Evolutionary conservation across 2,888 invertebrate genomes (phyloP), one percentile per base, ranked within the genome.

Genomic region (Hirtodrosophila duncani): DNA sequence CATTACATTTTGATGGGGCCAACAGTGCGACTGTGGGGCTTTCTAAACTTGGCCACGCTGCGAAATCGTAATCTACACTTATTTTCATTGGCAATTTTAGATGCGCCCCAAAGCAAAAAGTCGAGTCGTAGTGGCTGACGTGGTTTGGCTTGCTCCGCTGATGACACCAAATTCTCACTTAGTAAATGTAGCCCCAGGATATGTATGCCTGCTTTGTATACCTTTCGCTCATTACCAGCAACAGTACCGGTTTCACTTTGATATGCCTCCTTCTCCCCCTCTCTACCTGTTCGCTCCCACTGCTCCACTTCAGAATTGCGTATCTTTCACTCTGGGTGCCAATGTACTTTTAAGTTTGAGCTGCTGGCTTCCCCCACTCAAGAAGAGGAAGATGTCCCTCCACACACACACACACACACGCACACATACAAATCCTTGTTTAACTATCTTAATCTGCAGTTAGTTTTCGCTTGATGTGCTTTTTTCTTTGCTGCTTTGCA

Each of bases 1-100:
- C 72, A 79, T 78, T 72, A 70, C 67, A 57, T 53, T 51, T 65
- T 72, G 67, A 72, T 72, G 38, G 63, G n/a, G n/a, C n/a, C n/a
- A n/a, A n/a, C n/a, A n/a, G n/a, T n/a, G n/a, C n/a, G n/a, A n/a
- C n/a, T n/a, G n/a, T n/a, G n/a, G n/a, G n/a, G n/a, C n/a, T n/a
- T n/a, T n/a, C 2, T 14, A 5, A 10, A 10, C 24, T 18, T 16
- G 21, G 9, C 18, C 39, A 20, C 30, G 14, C 26, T 14, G 29
- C 11, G 26, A 44, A 24, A 18, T 21, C 51, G 59, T 66, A 66
- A 66, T 62, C 62, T 61, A 51, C 63, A 69, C 63, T 63, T 78
- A 69, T 74, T 66, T 69, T 58, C 55, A 60, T 63, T 75, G 52
- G 49, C 63, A 63, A 58, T 63, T 63, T 63, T 57, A 52, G 63